Percentiles rank a stretch among this genome's conserved stretches.
These are phyloP conservation scores for Galaxias olidus DNA, from an alignment of 2,797 vertebrate genomes.

Conservation along the genomic window DNA sequence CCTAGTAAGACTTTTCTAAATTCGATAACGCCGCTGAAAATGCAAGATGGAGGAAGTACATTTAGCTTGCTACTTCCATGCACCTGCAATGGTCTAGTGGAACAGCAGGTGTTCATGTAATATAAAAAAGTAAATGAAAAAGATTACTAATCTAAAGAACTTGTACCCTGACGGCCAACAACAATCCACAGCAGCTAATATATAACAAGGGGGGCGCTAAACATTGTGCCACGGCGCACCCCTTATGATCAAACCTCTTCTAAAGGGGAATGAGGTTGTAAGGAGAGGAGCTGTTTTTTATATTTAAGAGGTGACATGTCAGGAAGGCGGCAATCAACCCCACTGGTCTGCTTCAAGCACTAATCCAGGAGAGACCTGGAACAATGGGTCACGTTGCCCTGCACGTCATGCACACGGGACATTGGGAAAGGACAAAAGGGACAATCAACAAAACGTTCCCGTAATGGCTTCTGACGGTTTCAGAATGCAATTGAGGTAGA, in stretches of 20 bases:
- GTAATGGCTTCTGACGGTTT: no score
- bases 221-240: conserved; percentile 3
- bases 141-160: neutral
- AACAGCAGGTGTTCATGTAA: no score
- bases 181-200: conserved; percentile 12
- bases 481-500: no score
- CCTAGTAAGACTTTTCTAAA: neutral
- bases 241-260: conserved; percentile 27
- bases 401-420: conserved; percentile 20
- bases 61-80: no score
- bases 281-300: conserved; percentile 40
- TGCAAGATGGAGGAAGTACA: no score
- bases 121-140: neutral
- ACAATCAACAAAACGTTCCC: conserved; percentile 1
- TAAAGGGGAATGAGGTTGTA: conserved; percentile 27
- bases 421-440: neutral
- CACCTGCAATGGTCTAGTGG: no score
- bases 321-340: conserved; percentile 29
- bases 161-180: neutral
- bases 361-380: conserved; percentile 21
- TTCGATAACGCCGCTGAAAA: no score
- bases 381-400: conserved; percentile 40
- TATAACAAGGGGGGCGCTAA: conserved; percentile 2
- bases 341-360: conserved; percentile 27
- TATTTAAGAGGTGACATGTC: conserved; percentile 37